Base-by-base conservation (phyloP, 2,888 invertebrate species). In the Pristionchus fissidentatus region DNA sequence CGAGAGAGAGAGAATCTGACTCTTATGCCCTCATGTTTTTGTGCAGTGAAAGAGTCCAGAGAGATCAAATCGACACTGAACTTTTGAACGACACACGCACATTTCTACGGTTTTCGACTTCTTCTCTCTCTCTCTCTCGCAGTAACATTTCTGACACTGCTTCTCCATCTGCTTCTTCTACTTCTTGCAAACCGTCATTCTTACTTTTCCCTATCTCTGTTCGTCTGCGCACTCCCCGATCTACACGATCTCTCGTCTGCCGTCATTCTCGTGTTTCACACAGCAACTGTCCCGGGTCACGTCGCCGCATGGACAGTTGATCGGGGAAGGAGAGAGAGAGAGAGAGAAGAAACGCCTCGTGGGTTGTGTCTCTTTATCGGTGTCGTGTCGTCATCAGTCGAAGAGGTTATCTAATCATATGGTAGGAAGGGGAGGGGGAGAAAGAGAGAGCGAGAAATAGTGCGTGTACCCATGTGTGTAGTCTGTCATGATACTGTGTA, bases 211-310 rank as follows among this genome's bases (percentile, higher is more conserved):
- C 41, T 70, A 22, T 10, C 8, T 8, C 19, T n/a, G 19, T 7
- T 26, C 38, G n/a, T 43, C 70, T 43, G 41, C 43, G 2, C 43
- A 10, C 70, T 70, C n/a, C 3, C 43, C 1, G 3, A 1, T 60
- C 8, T 29, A 7, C 60, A 8, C 13, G 8, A 29, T 60, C 60
- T 10, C 60, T 60, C 32, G 60, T 7, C 43, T 41, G n/a, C n/a
- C n/a, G n/a, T n/a, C n/a, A n/a, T n/a, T 70, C 70, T 70, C 70
- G 41, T 38, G 41, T 70, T 70, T 70, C 70, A 41, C 13, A 19
- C 57, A 41, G n/a, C 79, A 57, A 57, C 79, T 79, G 79, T 13
- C 52, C 57, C 41, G 57, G 79, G 79, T 79, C 79, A 79, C 79
- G 79, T 29, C 41, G 43, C 57, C 79, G 43, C 57, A 55, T 38